These are phyloP conservation scores for Antennarius striatus DNA, from an alignment of 2,113 vertebrate species.

Conservation along the genomic window DNA sequence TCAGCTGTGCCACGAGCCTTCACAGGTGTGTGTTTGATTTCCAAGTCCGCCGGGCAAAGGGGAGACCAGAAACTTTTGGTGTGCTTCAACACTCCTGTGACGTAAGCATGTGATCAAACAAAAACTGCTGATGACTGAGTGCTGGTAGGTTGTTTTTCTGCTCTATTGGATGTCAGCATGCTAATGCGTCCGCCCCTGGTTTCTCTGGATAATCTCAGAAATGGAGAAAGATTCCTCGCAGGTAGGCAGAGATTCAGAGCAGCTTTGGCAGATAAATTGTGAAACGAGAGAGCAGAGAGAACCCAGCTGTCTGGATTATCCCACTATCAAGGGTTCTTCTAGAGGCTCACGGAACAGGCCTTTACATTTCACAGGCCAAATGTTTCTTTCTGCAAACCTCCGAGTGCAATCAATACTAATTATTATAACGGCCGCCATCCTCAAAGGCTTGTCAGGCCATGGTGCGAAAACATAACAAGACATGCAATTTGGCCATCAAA, in stretches of 20 bases:
- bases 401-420: slow-evolving; percentile 70
- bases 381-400: slow-evolving; percentile 52
- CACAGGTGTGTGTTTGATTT: slow-evolving; percentile 59
- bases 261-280: slow-evolving; percentile 78
- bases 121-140: slow-evolving; percentile 71
- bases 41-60: slow-evolving; percentile 17
- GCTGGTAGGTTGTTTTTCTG: slow-evolving; percentile 44
- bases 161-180: slow-evolving; percentile 51
- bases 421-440: slow-evolving; percentile 69
- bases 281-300: slow-evolving; percentile 66
- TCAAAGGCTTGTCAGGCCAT: slow-evolving; percentile 76
- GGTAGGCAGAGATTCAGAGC: slow-evolving; percentile 75
- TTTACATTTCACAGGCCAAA: slow-evolving; percentile 48
- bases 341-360: slow-evolving; percentile 60
- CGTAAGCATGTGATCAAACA: slow-evolving; percentile 69
- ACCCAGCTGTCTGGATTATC: slow-evolving; percentile 74
- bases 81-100: slow-evolving; percentile 59
- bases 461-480: slow-evolving; percentile 78
- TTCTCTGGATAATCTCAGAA: slow-evolving; percentile 70
- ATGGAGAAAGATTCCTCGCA: slow-evolving; percentile 73
- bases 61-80: slow-evolving; percentile 42
- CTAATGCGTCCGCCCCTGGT: slow-evolving; percentile 55
- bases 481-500: slow-evolving; percentile 78
- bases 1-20: slow-evolving; percentile 70
- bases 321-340: slow-evolving; percentile 66